A percentile compares a stretch with the other conserved stretches of the same genome.
phyloP scores from a whole-genome alignment of 2,888 invertebrate genomes.

The Cerceris rybyensis region DNA sequence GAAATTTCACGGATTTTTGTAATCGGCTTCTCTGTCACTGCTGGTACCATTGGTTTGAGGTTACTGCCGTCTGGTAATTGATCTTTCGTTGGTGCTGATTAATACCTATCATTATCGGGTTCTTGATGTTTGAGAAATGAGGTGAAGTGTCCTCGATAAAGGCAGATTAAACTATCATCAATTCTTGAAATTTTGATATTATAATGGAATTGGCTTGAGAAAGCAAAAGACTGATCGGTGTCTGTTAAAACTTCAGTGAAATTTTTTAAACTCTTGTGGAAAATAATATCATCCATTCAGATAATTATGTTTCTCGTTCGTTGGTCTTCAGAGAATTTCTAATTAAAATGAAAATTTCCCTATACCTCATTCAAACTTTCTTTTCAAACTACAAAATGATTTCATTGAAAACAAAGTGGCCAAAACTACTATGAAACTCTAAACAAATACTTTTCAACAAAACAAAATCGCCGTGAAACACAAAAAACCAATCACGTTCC shows the following conservation, averaged over 20 bases:
- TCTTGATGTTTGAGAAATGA: constrained; percentile 42
- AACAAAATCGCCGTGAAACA: too few relatives aligned
- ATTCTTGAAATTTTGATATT: constrained; percentile 40
- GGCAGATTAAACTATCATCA: constrained; percentile 36
- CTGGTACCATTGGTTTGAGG: neutral
- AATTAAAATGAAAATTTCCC: too few relatives aligned
- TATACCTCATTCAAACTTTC: too few relatives aligned
- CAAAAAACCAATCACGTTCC: too few relatives aligned
- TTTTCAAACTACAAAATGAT: too few relatives aligned
- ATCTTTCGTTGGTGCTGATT: constrained; percentile 62
- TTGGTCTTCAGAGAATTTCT: too few relatives aligned
- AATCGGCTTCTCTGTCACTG: neutral
- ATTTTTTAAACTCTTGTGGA: neutral
- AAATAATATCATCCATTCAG: too few relatives aligned
- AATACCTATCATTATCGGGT: constrained; percentile 55
- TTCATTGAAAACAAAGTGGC: too few relatives aligned
- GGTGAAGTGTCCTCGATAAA: constrained; percentile 39
- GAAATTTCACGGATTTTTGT: neutral
- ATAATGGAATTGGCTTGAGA: constrained; percentile 28
- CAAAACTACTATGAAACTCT: too few relatives aligned
- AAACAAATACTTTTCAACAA: too few relatives aligned
- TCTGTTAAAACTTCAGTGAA: neutral
- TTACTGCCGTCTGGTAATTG: constrained; percentile 60
- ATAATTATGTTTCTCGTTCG: too few relatives aligned
- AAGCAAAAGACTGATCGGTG: neutral